Percentiles rank a stretch among this genome's conserved stretches.
Conservation (phyloP, 2,797 vertebrate genomes). For the Falco berigora region DNA sequence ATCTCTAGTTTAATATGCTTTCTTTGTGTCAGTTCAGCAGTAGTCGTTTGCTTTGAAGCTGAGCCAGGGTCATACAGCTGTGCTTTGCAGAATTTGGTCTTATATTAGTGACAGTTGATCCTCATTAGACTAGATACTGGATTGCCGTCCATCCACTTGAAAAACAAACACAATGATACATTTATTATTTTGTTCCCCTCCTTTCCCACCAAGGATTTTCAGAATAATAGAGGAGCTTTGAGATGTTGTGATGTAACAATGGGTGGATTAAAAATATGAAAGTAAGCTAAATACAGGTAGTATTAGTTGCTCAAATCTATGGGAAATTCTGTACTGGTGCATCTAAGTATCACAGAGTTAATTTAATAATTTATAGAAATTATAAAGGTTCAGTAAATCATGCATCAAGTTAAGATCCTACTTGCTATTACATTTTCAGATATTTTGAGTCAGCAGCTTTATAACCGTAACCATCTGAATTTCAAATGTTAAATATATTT, state of each 20-base stretch:
- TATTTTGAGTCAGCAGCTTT: conserved; percentile 85
- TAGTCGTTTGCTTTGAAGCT: background rate
- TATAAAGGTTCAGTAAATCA: conserved; percentile 69
- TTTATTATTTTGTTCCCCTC: background rate
- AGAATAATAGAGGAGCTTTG: background rate
- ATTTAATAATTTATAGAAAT: conserved; percentile 69
- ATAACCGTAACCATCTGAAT: conserved; percentile 84
- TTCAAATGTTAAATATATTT: conserved; percentile 91
- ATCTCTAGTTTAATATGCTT: background rate
- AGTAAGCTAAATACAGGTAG: conserved; percentile 3
- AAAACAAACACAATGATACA: background rate
- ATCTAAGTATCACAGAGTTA: conserved; percentile 48
- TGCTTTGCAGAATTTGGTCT: background rate
- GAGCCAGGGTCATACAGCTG: background rate
- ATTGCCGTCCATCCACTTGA: background rate
- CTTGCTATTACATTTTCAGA: conserved; percentile 50
- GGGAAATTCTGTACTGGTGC: conserved; percentile 29
- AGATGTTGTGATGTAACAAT: background rate
- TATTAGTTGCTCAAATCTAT: conserved; percentile 9
- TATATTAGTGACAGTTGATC: background rate
- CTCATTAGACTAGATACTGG: background rate
- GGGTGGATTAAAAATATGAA: background rate
- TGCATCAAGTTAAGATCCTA: conserved; percentile 18
- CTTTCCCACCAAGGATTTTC: background rate
- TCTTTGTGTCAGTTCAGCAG: background rate